Percentiles rank a stretch among this genome's conserved stretches.
Evolutionary conservation across 92 coral and sea anemone species (phyloP).

Genomic region (Epizoanthus ramosus): DNA sequence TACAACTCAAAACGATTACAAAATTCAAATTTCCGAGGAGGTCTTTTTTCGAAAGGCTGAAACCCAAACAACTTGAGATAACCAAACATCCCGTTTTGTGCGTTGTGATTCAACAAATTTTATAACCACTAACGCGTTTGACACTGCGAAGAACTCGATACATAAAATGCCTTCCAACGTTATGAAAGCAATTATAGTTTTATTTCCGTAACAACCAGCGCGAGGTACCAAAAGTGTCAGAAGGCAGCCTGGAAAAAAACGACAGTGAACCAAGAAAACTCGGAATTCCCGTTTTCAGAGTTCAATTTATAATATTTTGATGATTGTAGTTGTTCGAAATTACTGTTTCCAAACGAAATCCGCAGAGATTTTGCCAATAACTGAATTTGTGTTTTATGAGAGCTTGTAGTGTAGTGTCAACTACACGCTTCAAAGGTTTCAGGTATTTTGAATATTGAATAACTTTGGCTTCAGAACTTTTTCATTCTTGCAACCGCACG

Average conservation of each 20-base stretch:
- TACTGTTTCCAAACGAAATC: conserved; percentile 31
- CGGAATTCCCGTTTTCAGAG: neutral
- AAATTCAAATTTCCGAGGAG: conserved; percentile 39
- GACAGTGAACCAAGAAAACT: neutral
- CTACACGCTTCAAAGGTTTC: conserved; percentile 41
- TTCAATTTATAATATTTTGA: neutral
- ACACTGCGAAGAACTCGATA: conserved; percentile 27
- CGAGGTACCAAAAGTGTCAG: conserved; percentile 42
- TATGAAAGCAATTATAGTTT: conserved; percentile 30
- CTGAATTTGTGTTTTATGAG: conserved; percentile 38
- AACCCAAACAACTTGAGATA: conserved; percentile 40
- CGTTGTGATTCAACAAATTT: conserved; percentile 5
- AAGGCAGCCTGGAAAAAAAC: conserved; percentile 13
- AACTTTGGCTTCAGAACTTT: conserved; percentile 35
- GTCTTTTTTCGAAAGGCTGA: conserved; percentile 22
- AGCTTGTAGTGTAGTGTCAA: conserved; percentile 45
- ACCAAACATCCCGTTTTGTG: conserved; percentile 18
- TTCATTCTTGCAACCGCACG: conserved; percentile 30
- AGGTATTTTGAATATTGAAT: conserved; percentile 49
- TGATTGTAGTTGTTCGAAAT: neutral
- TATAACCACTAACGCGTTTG: neutral
- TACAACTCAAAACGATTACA: conserved; percentile 38
- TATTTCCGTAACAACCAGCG: conserved; percentile 48
- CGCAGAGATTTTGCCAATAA: conserved; percentile 20
- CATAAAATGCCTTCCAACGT: conserved; percentile 38